These are phyloP conservation scores for Clupea harengus DNA, from an alignment of 2,113 vertebrate genomes.

Conservation along the genomic window DNA sequence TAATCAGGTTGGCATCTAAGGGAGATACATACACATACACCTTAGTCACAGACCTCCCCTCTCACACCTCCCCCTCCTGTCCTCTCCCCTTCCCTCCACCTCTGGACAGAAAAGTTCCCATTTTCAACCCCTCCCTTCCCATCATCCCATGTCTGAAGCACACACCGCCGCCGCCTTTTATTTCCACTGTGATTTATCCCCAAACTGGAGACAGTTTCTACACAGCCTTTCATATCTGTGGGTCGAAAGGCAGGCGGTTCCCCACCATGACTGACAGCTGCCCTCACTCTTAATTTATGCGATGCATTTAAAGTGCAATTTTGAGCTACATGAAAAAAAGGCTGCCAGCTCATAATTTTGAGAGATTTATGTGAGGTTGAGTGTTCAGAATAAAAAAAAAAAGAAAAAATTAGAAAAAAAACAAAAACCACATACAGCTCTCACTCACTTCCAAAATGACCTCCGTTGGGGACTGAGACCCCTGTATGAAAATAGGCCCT, in stretches of 20 bases:
- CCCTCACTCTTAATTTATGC: constrained; percentile 55
- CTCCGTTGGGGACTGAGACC: constrained; percentile 51
- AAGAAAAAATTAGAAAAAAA: background rate
- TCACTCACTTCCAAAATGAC: constrained; percentile 48
- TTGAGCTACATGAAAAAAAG: constrained; percentile 54
- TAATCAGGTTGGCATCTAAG: constrained; percentile 31
- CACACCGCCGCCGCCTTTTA: constrained; percentile 25
- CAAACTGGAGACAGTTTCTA: constrained; percentile 19
- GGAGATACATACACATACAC: constrained; percentile 28
- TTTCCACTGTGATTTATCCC: constrained; percentile 18
- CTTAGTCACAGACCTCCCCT: constrained; percentile 6
- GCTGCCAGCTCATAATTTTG: constrained; percentile 52
- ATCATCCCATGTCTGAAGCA: background rate
- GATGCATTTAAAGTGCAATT: constrained; percentile 55
- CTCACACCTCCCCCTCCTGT: background rate
- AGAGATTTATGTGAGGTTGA: constrained; percentile 59
- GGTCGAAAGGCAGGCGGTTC: background rate
- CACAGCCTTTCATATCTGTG: background rate
- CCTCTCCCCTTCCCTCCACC: background rate
- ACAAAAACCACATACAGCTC: constrained; percentile 20
- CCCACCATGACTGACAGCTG: background rate
- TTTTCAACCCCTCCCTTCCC: constrained; percentile 25
- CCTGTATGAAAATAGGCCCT: constrained; percentile 62
- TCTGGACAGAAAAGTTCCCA: constrained; percentile 38
- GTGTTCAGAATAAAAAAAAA: constrained; percentile 49